phyloP scores from a whole-genome alignment of 2,797 vertebrate species.

The Rallus crepitans region DNA sequence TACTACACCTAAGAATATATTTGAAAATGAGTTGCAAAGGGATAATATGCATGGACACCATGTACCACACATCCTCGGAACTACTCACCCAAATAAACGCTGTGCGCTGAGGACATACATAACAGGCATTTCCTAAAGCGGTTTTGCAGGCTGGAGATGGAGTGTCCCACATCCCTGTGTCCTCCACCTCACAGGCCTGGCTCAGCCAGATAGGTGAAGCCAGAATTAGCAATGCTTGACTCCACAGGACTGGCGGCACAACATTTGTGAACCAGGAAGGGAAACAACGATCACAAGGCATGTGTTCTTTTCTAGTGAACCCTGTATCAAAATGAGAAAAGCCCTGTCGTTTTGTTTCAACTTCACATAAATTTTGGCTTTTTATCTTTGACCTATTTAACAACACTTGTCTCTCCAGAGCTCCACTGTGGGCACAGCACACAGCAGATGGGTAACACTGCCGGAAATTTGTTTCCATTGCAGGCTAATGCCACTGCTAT shows the following conservation, averaged over 20 bases:
- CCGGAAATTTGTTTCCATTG: not conserved
- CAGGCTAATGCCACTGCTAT: not conserved
- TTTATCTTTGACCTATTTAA: slow-evolving; percentile 21
- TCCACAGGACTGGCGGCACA: not conserved
- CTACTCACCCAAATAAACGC: not conserved
- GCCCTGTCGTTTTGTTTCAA: not conserved
- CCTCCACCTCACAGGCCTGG: not conserved
- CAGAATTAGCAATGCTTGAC: not conserved
- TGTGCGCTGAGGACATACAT: not conserved
- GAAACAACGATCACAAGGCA: not conserved
- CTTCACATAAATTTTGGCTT: not conserved
- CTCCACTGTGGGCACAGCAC: not conserved
- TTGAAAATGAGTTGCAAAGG: not conserved
- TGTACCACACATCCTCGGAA: rapidly evolving
- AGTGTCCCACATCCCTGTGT: not conserved
- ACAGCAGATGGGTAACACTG: not conserved
- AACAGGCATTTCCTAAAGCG: rapidly evolving
- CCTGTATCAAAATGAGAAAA: not conserved
- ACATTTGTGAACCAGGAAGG: not conserved
- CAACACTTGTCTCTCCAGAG: not conserved
- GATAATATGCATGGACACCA: too few relatives aligned
- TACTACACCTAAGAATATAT: not conserved
- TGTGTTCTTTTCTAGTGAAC: not conserved
- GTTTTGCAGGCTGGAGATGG: not conserved
- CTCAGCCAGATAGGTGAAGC: not conserved